Evolutionary conservation across 2,888 invertebrate genomes (phyloP), one percentile per base, ranked within the genome.

Genomic region (Amblyteles armatorius): DNA sequence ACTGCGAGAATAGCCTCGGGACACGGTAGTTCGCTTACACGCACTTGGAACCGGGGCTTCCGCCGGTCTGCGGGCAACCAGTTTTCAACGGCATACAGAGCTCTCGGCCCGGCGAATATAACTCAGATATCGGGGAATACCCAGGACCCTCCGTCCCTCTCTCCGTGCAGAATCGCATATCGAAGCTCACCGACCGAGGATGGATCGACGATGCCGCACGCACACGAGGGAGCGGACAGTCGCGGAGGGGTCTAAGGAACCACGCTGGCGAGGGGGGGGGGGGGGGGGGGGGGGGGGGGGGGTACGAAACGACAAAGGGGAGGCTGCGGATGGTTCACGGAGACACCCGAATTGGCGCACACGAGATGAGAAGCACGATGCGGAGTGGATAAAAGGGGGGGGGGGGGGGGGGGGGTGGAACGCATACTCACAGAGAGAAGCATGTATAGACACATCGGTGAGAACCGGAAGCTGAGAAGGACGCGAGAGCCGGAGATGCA

Each of bases 391-490:
- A 69, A 48, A 40, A 74, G 60, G 63, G 72, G 6, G 13, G 26
- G 7, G 82, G 79, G 72, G 1, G 36, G 36, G 40, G 11, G 40
- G 40, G 2, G 60, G 85, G 82, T 67, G 36, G 63, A 74, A 29
- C 60, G 73, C 57, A 67, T 33, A 26, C 40, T 3, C 2, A n/a
- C 48, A 36, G 7, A 63, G 29, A 1, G 29, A 4, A 5, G 65
- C 19, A 29, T n/a, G 16, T 19, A 48, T 11, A 55, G 13, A 44
- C 7, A 57, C 29, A 26, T 13, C 60, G 19, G 74, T 69, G 65
- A 76, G 5, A 16, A 65, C 69, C 74, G 71, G 76, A 83, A 83
- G 40, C 63, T 57, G 48, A 65, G 55, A 71, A 76, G 76, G 79
- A 57, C 79, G 79, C 50, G 52, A 33, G 36, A 50, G 57, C n/a